A percentile compares a stretch with the other conserved stretches of the same genome.
phyloP scores from a whole-genome alignment of 2,113 vertebrate genomes.

The Xyliphius kryptos region DNA sequence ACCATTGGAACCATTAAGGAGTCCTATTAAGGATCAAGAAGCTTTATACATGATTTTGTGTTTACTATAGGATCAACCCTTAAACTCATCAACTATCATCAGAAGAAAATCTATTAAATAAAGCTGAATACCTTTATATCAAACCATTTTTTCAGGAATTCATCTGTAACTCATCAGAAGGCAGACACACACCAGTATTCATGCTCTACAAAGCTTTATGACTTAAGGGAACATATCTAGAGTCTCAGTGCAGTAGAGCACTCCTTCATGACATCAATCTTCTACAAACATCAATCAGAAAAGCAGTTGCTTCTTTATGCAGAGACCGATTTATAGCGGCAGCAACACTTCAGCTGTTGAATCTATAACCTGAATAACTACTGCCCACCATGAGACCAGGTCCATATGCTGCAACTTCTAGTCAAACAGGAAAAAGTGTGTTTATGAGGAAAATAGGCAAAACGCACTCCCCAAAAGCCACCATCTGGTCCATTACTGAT shows the following conservation, averaged over 20 bases:
- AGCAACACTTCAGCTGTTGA: conserved; percentile 1
- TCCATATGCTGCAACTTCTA: background rate
- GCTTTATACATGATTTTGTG: too few relatives aligned
- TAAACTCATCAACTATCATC: too few relatives aligned
- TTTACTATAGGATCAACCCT: too few relatives aligned
- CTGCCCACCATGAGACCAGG: background rate
- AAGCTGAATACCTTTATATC: background rate
- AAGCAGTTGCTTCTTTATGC: conserved; percentile 3
- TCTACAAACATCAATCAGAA: conserved; percentile 6
- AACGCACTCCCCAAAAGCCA: background rate
- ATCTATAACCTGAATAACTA: background rate
- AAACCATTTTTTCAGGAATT: background rate
- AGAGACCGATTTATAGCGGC: background rate
- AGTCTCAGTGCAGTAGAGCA: background rate
- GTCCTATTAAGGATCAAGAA: too few relatives aligned
- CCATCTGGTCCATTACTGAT: background rate
- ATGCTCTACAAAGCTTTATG: background rate
- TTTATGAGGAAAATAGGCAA: conserved; percentile 1
- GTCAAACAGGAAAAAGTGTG: background rate
- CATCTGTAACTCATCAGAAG: conserved; percentile 1
- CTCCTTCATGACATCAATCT: conserved; percentile 2
- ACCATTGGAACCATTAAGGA: too few relatives aligned
- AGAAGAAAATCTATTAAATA: too few relatives aligned
- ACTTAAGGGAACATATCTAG: background rate
- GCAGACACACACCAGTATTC: background rate